These are phyloP conservation scores for Cyclophora albipunctata DNA, from an alignment of 2,888 invertebrate species.

Conservation along the genomic window DNA sequence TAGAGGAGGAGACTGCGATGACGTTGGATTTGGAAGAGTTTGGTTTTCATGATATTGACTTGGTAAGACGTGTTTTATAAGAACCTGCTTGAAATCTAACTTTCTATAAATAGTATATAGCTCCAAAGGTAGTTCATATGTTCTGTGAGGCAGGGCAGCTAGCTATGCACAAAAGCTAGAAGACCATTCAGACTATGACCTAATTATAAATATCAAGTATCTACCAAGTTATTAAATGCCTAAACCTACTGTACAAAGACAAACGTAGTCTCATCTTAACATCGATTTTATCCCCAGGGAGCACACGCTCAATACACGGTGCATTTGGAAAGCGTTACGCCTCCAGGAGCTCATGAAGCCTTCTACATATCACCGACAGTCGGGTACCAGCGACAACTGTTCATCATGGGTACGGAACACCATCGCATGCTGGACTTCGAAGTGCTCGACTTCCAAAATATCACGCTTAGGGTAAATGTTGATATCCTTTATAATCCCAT, in stretches of 20 bases:
- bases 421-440: constrained; percentile 77
- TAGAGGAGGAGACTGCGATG: constrained; percentile 72
- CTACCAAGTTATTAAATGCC: too few species aligned
- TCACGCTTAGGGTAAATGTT: constrained; percentile 48
- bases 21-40: constrained; percentile 66
- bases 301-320: constrained; percentile 75
- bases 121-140: too few species aligned
- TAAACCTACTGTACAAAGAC: too few species aligned
- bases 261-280: too few species aligned
- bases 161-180: too few species aligned
- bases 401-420: constrained; percentile 74
- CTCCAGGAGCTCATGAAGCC: constrained; percentile 54
- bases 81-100: constrained; percentile 10
- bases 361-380: constrained; percentile 76
- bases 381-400: constrained; percentile 76
- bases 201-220: too few species aligned
- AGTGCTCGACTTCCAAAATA: constrained; percentile 59
- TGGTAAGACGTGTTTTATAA: constrained; percentile 38
- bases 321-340: constrained; percentile 45
- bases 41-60: constrained; percentile 70
- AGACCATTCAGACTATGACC: too few species aligned
- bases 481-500: too few species aligned
- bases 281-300: constrained; percentile 49
- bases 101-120: neutral
- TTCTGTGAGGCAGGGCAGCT: too few species aligned